Base-by-base conservation (phyloP, 2,113 vertebrate genomes). In the Eudyptes chrysolophus region DNA sequence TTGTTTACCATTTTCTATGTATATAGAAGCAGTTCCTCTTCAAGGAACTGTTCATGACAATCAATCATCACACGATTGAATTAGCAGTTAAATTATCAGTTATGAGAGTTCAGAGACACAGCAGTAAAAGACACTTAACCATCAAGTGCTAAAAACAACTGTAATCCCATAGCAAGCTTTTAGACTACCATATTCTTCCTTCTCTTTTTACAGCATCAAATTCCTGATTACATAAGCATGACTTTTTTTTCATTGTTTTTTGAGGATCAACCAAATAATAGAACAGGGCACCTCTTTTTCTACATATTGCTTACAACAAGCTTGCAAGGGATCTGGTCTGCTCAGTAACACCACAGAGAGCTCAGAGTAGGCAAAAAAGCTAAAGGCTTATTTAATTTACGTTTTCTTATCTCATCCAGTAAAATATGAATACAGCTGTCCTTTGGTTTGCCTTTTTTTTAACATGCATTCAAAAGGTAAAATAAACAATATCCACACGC, bases 141-240 rank as follows among this genome's bases (percentile, higher is more conserved):
- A 57, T 46, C 55, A 94, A 95, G 91, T 30, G 81, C 85, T 94
- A 96, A 91, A 94, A 94, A 32, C 80, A 97, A 95, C 72, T 77
- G 13, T 85, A 96, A 94, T 84, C 77, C 60, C 62, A 34, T 0
- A 79, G 54, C 74, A 92, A 91, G 80, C 83, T 94, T 97, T 93
- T 93, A 96, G 94, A 40, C 27, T 57, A 61, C 76, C 34, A 16
- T 54, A 91, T 85, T 87, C 86, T 89, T 48, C 44, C 61, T 89
- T 86, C 65, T 80, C 57, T 92, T 88, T 90, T 65, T 62, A 84
- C 21, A 62, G 24, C 14, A 75, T 76, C n/a, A 60, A 87, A 95
- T 81, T 91, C 61, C n/a, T 65, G 72, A 87, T 84, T 92, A 91
- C 32, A 16, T 85, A 95, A 96, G 36, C 60, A 69, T 42, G 32